A percentile compares a stretch with the other conserved stretches of the same genome.
phyloP scores from a whole-genome alignment of 2,113 vertebrate genomes.

The Spheniscus mendiculus region DNA sequence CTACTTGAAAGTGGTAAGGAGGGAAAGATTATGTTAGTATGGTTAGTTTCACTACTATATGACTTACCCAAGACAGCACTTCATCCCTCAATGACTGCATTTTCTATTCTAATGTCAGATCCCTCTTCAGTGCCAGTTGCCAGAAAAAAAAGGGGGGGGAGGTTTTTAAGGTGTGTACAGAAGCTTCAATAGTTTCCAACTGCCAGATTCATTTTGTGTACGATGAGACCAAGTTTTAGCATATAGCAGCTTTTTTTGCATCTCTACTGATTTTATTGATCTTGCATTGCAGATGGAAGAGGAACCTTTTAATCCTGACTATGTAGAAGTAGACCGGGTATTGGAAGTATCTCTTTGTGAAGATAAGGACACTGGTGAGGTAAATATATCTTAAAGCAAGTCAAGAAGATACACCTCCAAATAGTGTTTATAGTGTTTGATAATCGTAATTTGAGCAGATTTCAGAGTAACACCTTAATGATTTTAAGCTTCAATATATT shows the following conservation, averaged over 20 bases:
- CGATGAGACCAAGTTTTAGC: neutral
- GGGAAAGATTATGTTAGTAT: neutral
- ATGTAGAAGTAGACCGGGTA: slow-evolving; percentile 95
- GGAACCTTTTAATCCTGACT: slow-evolving; percentile 97
- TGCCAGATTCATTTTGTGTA: neutral
- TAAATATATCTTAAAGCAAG: slow-evolving; percentile 63
- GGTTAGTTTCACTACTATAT: neutral
- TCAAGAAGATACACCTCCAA: neutral
- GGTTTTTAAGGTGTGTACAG: neutral
- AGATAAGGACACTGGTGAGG: slow-evolving; percentile 97
- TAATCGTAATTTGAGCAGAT: neutral
- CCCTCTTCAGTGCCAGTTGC: neutral
- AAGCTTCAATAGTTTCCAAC: neutral
- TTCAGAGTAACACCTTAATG: neutral
- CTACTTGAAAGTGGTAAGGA: neutral
- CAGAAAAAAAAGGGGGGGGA: too few relatives aligned
- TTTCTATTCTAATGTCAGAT: neutral
- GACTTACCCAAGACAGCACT: neutral
- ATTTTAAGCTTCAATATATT: neutral
- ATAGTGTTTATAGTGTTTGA: neutral
- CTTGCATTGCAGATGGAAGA: slow-evolving; percentile 90
- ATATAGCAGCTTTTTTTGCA: neutral
- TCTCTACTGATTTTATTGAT: neutral
- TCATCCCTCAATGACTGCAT: neutral
- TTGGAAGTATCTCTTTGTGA: slow-evolving; percentile 98